Conservation (phyloP, 2,113 vertebrate species). For the Zosterops hypoxanthus region DNA sequence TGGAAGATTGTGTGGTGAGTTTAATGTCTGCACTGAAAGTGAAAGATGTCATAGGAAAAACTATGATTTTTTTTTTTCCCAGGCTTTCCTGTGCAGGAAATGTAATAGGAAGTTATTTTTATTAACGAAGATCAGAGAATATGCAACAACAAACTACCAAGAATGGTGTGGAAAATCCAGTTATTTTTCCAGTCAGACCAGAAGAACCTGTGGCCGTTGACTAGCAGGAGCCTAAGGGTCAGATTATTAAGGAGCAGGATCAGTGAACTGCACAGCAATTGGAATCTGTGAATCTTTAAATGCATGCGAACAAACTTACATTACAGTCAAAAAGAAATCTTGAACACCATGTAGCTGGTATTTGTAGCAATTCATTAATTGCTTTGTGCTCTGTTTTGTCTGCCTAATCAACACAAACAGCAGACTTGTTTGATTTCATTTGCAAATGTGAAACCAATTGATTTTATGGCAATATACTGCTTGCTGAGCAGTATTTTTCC, state of each 20-base stretch:
- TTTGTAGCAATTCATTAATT: not conserved
- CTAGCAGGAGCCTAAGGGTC: conserved; percentile 15
- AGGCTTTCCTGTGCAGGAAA: conserved; percentile 55
- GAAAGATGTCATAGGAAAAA: conserved; percentile 19
- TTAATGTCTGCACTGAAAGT: not conserved
- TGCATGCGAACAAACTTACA: not conserved
- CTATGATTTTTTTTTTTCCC: not conserved
- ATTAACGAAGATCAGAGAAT: conserved; percentile 11
- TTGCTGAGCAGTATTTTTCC: not conserved
- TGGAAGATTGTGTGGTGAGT: not conserved
- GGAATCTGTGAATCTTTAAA: not conserved
- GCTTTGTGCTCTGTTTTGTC: not conserved
- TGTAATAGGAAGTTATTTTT: conserved; percentile 64
- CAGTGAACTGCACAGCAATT: not conserved
- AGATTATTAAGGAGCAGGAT: not conserved
- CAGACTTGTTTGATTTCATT: not conserved
- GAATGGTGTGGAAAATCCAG: not conserved
- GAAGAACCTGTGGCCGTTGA: not conserved
- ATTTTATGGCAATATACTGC: not conserved
- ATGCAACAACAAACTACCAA: not conserved
- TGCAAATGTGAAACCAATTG: conserved; percentile 8
- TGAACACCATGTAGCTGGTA: not conserved
- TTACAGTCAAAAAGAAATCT: not conserved
- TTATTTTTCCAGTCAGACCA: conserved; percentile 35
- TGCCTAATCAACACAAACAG: not conserved